A percentile compares a stretch with the other conserved stretches of the same genome.
Conservation (phyloP, 1,140 invertebrate genomes). For the Probaryconus sp. region DNA sequence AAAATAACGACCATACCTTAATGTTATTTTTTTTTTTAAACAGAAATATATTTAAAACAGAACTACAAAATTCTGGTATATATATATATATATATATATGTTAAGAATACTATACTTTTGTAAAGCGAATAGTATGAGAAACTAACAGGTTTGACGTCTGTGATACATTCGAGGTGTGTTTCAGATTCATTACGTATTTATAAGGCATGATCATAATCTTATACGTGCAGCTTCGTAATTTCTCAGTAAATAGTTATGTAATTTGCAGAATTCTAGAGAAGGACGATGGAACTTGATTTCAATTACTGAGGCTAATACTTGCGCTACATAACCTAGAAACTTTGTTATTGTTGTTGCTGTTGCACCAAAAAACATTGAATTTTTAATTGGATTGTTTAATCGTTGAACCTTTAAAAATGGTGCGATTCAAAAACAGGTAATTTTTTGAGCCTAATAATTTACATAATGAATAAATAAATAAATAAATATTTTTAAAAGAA, state of each 20-base stretch:
- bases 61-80: too few relatives aligned
- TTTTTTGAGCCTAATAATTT: constrained; percentile 41
- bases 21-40: too few relatives aligned
- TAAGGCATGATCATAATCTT: constrained; percentile 5
- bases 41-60: background rate
- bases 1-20: too few relatives aligned
- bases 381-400: background rate
- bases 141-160: constrained; percentile 5
- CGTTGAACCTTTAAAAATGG: constrained; percentile 77
- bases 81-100: too few relatives aligned
- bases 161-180: constrained; percentile 2
- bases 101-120: background rate
- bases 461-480: background rate
- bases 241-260: constrained; percentile 27
- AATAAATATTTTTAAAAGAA: constrained; percentile 1
- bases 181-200: constrained; percentile 6
- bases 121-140: constrained; percentile 12
- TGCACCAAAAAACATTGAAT: background rate
- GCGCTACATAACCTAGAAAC: constrained; percentile 16
- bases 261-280: constrained; percentile 16
- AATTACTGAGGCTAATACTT: constrained; percentile 1
- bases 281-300: constrained; percentile 23
- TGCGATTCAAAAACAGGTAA: constrained; percentile 84
- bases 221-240: background rate
- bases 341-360: constrained; percentile 18